phyloP scores from a whole-genome alignment of 2,113 vertebrate species.

The Tiliqua scincoides region DNA sequence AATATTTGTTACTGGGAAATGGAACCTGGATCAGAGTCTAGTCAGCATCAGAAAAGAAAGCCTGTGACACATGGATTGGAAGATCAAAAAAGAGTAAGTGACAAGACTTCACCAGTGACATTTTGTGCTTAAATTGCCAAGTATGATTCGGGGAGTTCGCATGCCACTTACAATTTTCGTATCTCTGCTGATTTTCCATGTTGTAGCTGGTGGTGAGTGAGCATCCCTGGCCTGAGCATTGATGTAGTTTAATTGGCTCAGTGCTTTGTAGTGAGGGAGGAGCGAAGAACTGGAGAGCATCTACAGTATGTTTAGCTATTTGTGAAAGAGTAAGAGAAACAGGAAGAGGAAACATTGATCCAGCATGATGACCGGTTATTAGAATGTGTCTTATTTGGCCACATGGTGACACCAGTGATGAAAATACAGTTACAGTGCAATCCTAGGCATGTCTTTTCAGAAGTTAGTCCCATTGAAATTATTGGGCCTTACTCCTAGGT shows the following conservation, averaged over 20 bases:
- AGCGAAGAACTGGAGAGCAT: conserved; percentile 14
- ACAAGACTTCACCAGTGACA: conserved; percentile 30
- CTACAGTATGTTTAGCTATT: not conserved
- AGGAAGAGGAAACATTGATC: not conserved
- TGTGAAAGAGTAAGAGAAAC: conserved; percentile 2
- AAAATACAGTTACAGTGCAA: not conserved
- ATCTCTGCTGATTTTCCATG: not conserved
- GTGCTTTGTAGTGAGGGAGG: conserved; percentile 1
- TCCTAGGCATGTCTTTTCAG: too few relatives aligned
- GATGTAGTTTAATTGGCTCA: conserved; percentile 17
- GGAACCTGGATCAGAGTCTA: conserved; percentile 88
- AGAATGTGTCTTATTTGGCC: not conserved
- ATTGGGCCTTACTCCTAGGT: too few relatives aligned
- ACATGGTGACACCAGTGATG: not conserved
- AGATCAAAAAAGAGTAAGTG: conserved; percentile 97
- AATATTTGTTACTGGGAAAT: conserved; percentile 83
- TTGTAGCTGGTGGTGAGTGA: conserved; percentile 11
- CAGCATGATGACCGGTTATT: not conserved
- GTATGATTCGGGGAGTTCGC: conserved; percentile 23
- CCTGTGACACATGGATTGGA: conserved; percentile 91
- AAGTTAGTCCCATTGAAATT: too few relatives aligned
- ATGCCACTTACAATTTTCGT: conserved; percentile 18
- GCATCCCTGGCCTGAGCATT: not conserved
- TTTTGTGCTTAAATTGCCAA: conserved; percentile 43
- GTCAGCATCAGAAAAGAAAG: conserved; percentile 88